Conservation (phyloP, 2,113 vertebrate genomes). For the Neolamprologus falcicula region DNA sequence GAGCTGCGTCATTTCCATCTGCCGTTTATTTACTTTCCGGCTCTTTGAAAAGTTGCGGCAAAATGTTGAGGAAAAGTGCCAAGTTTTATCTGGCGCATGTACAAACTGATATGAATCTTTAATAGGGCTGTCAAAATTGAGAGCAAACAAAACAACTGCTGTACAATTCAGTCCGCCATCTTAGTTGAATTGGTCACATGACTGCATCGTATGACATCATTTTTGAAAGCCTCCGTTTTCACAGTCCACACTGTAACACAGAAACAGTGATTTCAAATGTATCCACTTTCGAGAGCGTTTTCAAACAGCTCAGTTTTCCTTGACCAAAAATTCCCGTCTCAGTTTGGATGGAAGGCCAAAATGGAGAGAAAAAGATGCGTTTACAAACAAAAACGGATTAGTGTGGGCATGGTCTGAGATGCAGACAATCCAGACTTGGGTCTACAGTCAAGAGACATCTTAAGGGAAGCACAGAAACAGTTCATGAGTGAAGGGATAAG, state of each 20-base stretch:
- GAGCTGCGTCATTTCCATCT: neutral
- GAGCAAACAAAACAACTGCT: neutral
- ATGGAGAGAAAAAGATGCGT: neutral
- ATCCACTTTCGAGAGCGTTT: neutral
- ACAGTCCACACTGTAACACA: neutral
- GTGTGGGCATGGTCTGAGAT: neutral
- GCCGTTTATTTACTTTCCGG: neutral
- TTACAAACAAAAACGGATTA: accelerated
- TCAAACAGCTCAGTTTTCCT: neutral
- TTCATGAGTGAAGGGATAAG: neutral
- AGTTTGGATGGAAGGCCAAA: neutral
- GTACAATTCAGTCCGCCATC: neutral
- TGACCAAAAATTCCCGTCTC: neutral
- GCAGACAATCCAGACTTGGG: neutral
- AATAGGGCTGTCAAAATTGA: neutral
- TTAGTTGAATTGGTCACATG: neutral
- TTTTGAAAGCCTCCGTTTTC: neutral
- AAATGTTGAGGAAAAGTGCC: neutral
- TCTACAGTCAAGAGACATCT: neutral
- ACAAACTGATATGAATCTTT: neutral
- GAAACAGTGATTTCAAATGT: neutral
- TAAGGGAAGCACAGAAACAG: neutral
- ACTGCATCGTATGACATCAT: neutral
- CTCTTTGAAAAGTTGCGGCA: neutral
- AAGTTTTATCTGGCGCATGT: neutral